phyloP scores from a whole-genome alignment of 2,888 invertebrate genomes.

The Hymenopus coronatus region DNA sequence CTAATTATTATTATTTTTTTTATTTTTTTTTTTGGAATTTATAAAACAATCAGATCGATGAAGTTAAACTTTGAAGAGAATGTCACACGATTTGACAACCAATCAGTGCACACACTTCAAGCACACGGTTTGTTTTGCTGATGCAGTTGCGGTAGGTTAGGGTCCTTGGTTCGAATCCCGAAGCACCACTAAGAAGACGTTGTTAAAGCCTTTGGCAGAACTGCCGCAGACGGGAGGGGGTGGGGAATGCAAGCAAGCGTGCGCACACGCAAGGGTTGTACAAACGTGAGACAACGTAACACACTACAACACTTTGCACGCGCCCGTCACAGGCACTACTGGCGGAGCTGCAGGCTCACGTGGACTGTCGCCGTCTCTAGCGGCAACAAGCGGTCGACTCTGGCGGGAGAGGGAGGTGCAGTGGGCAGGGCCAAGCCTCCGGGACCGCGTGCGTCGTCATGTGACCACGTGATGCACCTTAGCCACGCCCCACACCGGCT shows the following conservation, averaged over 20 bases:
- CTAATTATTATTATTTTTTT: too few species aligned
- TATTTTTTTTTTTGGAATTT: too few species aligned
- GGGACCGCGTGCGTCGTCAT: neutral
- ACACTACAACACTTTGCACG: neutral
- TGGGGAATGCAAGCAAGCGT: neutral
- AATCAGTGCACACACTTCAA: too few species aligned
- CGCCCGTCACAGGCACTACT: slow-evolving; percentile 41
- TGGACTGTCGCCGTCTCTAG: slow-evolving; percentile 38
- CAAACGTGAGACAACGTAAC: neutral
- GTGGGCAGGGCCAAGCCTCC: slow-evolving; percentile 34
- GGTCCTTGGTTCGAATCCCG: neutral
- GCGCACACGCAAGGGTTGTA: neutral
- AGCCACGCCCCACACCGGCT: neutral
- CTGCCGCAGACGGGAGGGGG: neutral
- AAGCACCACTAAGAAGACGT: too few species aligned
- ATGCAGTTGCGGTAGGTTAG: too few species aligned
- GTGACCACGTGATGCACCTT: neutral
- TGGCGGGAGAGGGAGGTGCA: slow-evolving; percentile 42
- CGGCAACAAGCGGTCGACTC: slow-evolving; percentile 30
- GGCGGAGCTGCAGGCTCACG: slow-evolving; percentile 39
- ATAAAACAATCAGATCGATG: too few species aligned
- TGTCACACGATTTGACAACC: too few species aligned
- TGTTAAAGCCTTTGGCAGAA: neutral
- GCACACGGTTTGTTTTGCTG: neutral
- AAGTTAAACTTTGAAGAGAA: too few species aligned